These are phyloP conservation scores for Notamacropus eugenii DNA, from an alignment of 2,797 vertebrate species.

Conservation along the genomic window DNA sequence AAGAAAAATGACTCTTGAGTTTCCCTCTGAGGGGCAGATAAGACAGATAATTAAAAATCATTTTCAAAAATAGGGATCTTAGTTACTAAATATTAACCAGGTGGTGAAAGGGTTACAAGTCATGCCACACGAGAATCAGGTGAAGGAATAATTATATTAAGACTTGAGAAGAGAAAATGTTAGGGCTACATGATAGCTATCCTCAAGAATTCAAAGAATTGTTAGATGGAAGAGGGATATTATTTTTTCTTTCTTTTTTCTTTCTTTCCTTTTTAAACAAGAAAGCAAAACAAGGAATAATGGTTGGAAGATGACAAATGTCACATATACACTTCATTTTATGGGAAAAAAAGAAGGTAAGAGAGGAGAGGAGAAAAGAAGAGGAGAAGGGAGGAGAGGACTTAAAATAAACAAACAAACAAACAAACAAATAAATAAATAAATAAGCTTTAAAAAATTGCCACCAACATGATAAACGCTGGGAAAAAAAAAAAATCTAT, in stretches of 20 bases:
- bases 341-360: neutral
- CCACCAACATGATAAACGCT: neutral
- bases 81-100: neutral
- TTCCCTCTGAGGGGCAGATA: neutral
- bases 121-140: neutral
- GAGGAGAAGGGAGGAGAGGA: neutral
- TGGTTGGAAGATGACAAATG: neutral
- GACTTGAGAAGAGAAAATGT: neutral
- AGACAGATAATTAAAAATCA: neutral
- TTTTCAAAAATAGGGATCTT: neutral
- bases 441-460: neutral
- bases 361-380: neutral
- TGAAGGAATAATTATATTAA: neutral
- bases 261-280: neutral
- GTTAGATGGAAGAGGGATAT: neutral
- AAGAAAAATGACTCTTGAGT: neutral
- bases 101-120: neutral
- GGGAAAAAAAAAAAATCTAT: neutral
- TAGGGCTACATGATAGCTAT: neutral
- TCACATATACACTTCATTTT: neutral
- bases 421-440: no score
- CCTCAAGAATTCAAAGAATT: neutral
- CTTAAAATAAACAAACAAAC: no score
- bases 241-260: neutral
- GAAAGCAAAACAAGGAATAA: neutral